phyloP scores from a whole-genome alignment of 2,113 vertebrate genomes.

The Syngnathus typhle region DNA sequence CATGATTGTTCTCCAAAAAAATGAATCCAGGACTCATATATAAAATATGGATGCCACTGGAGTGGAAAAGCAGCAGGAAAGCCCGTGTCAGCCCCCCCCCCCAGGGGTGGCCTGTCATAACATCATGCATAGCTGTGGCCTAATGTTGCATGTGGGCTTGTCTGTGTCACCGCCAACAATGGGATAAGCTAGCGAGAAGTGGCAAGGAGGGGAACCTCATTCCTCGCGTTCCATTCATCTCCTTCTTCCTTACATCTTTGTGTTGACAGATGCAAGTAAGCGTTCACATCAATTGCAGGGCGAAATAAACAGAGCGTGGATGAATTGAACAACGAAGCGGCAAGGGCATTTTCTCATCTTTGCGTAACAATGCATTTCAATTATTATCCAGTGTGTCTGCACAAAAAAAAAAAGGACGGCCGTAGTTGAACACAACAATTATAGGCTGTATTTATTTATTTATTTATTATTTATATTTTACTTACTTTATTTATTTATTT shows the following conservation, averaged over 20 bases:
- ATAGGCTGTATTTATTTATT: constrained; percentile 4
- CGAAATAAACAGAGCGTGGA: constrained; percentile 37
- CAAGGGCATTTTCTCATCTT: constrained; percentile 24
- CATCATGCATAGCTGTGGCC: constrained; percentile 36
- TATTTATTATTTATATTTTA: constrained; percentile 1
- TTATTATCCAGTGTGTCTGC: constrained; percentile 23
- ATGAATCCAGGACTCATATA: constrained; percentile 21
- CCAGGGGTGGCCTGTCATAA: constrained; percentile 28
- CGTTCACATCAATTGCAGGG: constrained; percentile 16
- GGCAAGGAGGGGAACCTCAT: not conserved
- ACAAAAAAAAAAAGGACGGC: constrained; percentile 16
- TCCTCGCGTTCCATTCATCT: not conserved
- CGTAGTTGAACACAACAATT: not conserved
- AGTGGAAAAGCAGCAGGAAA: constrained; percentile 31
- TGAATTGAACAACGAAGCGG: constrained; percentile 31
- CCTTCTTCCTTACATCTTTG: not conserved
- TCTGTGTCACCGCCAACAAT: constrained; percentile 20
- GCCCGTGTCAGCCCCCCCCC: not conserved
- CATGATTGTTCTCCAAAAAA: not conserved
- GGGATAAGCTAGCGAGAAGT: not conserved
- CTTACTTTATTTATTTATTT: too few species aligned
- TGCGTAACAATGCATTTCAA: constrained; percentile 8
- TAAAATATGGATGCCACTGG: constrained; percentile 26
- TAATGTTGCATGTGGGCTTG: constrained; percentile 32
- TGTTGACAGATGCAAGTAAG: not conserved